phyloP scores from a whole-genome alignment of 2,888 invertebrate genomes.

The Rotaria sp. region DNA sequence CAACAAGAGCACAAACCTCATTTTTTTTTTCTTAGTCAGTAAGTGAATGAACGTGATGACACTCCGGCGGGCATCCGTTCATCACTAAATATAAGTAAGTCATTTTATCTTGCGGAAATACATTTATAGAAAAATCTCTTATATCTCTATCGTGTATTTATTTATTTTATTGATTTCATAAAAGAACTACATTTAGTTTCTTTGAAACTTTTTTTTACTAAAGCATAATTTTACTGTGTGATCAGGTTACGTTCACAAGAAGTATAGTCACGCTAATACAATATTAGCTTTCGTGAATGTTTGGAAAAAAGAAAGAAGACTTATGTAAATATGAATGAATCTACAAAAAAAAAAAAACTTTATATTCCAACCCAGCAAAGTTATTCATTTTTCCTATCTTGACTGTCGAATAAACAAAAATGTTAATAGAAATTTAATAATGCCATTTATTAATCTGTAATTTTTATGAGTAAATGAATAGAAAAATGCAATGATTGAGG shows the following conservation, averaged over 20 bases:
- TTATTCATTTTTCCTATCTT: background rate
- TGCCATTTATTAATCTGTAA: no score
- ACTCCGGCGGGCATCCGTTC: background rate
- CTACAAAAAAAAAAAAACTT: background rate
- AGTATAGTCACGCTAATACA: background rate
- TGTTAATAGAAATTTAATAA: no score
- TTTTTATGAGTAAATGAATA: no score
- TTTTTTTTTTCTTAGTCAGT: background rate
- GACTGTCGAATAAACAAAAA: background rate
- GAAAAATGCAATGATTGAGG: no score
- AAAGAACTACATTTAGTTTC: background rate
- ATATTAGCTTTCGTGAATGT: background rate
- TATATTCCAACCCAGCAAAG: background rate
- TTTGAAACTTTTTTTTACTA: background rate
- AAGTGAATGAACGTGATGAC: background rate
- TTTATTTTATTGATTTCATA: background rate
- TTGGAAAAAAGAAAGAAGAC: background rate
- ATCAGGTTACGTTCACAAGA: background rate
- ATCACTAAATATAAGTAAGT: background rate
- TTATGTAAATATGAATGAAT: no score
- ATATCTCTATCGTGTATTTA: background rate
- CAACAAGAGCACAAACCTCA: background rate
- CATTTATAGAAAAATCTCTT: background rate
- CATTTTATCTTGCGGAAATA: background rate
- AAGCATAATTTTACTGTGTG: background rate